phyloP scores from a whole-genome alignment of 2,797 vertebrate genomes.

The Florisuga fusca region DNA sequence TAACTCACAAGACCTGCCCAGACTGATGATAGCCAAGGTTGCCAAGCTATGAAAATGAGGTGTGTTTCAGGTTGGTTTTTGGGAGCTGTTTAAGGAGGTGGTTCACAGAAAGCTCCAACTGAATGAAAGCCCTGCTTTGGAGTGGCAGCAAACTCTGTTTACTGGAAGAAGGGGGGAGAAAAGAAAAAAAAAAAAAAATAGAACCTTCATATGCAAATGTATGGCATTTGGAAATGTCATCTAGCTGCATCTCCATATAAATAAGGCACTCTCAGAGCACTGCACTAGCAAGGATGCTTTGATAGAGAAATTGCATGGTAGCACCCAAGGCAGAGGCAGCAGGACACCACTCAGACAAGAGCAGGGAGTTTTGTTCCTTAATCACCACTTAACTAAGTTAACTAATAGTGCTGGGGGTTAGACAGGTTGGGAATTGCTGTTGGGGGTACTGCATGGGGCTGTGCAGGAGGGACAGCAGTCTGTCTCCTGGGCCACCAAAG shows the following conservation, averaged over 20 bases:
- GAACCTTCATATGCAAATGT: slow-evolving; percentile 84
- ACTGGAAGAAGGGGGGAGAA: slow-evolving; percentile 37
- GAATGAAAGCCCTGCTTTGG: slow-evolving; percentile 61
- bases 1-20: slow-evolving; percentile 1
- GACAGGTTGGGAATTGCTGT: not conserved
- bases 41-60: not conserved
- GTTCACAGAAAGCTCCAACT: slow-evolving; percentile 41
- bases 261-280: slow-evolving; percentile 75
- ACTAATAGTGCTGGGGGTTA: not conserved
- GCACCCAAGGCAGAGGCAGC: slow-evolving; percentile 52
- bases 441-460: not conserved
- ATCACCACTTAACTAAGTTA: slow-evolving; percentile 9
- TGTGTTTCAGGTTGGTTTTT: not conserved
- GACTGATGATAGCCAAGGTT: not conserved
- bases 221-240: slow-evolving; percentile 87
- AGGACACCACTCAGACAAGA: not conserved
- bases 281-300: slow-evolving; percentile 64
- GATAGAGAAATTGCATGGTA: slow-evolving; percentile 55
- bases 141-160: slow-evolving; percentile 73
- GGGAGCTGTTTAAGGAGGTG: slow-evolving; percentile 1
- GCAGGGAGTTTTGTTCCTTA: slow-evolving; percentile 13
- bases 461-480: fast-evolving
- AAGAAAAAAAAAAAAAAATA: not conserved
- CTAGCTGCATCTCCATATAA: slow-evolving; percentile 83
- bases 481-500: not conserved